A percentile compares a stretch with the other conserved stretches of the same genome.
Evolutionary conservation across 2,113 vertebrate genomes (phyloP).

Genomic region (Lathamus discolor): DNA sequence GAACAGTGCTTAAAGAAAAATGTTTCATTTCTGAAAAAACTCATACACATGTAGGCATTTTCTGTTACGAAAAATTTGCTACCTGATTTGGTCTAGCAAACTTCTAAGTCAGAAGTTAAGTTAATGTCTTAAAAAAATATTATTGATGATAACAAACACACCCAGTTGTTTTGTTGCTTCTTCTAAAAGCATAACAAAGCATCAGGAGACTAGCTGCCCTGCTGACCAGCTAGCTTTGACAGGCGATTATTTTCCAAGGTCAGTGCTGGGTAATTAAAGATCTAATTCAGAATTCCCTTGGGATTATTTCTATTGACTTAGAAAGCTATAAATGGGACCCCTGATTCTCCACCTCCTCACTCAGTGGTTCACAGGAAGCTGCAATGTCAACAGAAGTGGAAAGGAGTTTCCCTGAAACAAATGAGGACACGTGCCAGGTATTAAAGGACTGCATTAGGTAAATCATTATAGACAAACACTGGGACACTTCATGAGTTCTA

Average conservation of each 20-base stretch:
- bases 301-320: neutral
- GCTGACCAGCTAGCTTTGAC: neutral
- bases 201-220: neutral
- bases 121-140: neutral
- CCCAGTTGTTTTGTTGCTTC: neutral
- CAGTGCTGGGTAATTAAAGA: neutral
- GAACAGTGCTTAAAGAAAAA: neutral
- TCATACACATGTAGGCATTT: neutral
- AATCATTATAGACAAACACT: neutral
- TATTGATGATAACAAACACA: neutral
- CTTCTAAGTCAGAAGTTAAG: neutral
- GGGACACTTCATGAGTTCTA: neutral
- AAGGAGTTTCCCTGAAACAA: neutral
- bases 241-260: neutral
- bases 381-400: neutral
- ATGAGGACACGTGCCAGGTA: accelerated
- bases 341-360: neutral
- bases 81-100: neutral
- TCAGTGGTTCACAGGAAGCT: neutral
- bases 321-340: neutral
- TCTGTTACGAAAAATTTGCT: neutral
- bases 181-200: neutral
- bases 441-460: neutral
- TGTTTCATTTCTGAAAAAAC: neutral
- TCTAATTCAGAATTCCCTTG: neutral